These are phyloP conservation scores for Melinaea marsaeus DNA, from an alignment of 2,888 invertebrate genomes.

Conservation along the genomic window DNA sequence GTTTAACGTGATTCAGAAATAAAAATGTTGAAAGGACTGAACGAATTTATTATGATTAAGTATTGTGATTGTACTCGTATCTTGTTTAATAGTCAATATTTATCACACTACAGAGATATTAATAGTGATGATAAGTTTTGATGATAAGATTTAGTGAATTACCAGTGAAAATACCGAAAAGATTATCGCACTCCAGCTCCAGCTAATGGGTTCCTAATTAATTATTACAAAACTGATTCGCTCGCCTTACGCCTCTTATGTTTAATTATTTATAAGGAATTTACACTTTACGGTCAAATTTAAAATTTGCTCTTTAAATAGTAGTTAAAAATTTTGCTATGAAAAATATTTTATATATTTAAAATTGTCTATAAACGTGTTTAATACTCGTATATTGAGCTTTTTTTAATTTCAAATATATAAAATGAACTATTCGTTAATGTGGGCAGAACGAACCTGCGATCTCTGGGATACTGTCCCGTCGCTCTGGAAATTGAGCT, in stretches of 20 bases:
- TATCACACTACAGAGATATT: too few species aligned
- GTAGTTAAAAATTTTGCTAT: not conserved
- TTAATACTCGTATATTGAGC: too few species aligned
- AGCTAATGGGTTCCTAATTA: slow-evolving; percentile 64
- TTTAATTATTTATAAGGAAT: not conserved
- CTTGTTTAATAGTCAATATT: too few species aligned
- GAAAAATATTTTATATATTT: not conserved
- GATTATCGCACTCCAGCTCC: slow-evolving; percentile 55
- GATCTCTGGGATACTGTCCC: too few species aligned
- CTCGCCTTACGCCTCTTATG: slow-evolving; percentile 7
- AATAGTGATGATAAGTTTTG: not conserved
- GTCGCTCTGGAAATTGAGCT: too few species aligned
- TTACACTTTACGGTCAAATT: not conserved
- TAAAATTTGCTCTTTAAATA: not conserved
- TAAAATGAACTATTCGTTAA: too few species aligned
- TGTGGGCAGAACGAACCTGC: too few species aligned
- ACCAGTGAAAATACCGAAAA: slow-evolving; percentile 56
- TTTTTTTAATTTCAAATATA: too few species aligned
- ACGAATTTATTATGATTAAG: too few species aligned
- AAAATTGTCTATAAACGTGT: too few species aligned
- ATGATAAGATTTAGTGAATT: slow-evolving; percentile 8
- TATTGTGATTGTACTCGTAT: too few species aligned
- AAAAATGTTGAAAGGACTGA: not conserved
- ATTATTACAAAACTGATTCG: slow-evolving; percentile 45
- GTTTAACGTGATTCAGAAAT: not conserved